These are phyloP conservation scores for Elysia crispata DNA, from an alignment of 2,888 invertebrate species.

Conservation along the genomic window DNA sequence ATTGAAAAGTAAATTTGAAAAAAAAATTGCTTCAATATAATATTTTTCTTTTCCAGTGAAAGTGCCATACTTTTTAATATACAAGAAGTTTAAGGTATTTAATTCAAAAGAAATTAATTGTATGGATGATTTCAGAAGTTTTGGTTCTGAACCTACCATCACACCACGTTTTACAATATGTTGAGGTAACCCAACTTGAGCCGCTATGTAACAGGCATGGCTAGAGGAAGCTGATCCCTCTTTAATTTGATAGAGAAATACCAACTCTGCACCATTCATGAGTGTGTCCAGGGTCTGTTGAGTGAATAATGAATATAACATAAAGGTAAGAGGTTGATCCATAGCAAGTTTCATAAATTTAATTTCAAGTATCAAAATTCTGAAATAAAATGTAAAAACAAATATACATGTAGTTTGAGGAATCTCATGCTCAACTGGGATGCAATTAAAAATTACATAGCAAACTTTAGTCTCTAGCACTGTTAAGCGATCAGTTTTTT, in stretches of 20 bases:
- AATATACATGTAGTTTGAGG: background rate
- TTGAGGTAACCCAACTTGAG: constrained; percentile 81
- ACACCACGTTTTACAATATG: constrained; percentile 80
- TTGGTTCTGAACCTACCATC: constrained; percentile 57
- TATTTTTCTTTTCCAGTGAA: no score
- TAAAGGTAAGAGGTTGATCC: background rate
- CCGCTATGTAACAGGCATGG: constrained; percentile 84
- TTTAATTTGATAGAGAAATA: constrained; percentile 84
- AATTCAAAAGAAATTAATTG: no score
- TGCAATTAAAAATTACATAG: no score
- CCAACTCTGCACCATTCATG: constrained; percentile 81
- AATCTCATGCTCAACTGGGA: no score
- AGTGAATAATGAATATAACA: background rate
- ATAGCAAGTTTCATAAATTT: background rate
- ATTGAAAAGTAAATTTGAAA: no score
- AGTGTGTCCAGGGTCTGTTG: constrained; percentile 83
- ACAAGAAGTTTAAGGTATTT: no score
- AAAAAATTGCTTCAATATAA: no score
- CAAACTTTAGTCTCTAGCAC: no score
- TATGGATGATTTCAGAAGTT: no score
- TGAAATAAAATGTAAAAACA: background rate
- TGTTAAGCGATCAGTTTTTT: no score
- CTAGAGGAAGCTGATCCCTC: constrained; percentile 82
- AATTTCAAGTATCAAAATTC: background rate
- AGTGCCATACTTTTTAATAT: no score